Evolutionary conservation across 2,797 vertebrate genomes (phyloP).

Genomic region (Triplophysa yarkandensis): DNA sequence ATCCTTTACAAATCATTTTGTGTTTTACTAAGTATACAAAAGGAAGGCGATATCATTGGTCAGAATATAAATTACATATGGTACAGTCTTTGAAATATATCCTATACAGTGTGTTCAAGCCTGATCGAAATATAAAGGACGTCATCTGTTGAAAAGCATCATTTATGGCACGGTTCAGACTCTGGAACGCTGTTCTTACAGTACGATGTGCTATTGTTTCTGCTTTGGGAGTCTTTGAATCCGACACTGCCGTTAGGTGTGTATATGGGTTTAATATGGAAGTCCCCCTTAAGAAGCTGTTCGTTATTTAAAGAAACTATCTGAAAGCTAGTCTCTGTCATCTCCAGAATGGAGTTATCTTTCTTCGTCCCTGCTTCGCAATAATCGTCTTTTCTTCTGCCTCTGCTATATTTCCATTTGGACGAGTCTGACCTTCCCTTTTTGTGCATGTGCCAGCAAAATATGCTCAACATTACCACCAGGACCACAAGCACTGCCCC

Average conservation of each 20-base stretch:
- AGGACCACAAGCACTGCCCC: slow-evolving; percentile 89
- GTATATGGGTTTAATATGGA: slow-evolving; percentile 93
- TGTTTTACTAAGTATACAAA: slow-evolving; percentile 88
- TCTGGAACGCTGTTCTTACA: slow-evolving; percentile 89
- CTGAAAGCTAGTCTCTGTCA: slow-evolving; percentile 97
- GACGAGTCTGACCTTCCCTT: slow-evolving; percentile 85
- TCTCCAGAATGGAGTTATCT: slow-evolving; percentile 96
- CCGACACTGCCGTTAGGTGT: slow-evolving; percentile 90
- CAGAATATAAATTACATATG: slow-evolving; percentile 96
- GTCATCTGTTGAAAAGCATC: slow-evolving; percentile 68
- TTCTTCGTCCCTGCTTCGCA: slow-evolving; percentile 95
- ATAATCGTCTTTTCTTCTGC: slow-evolving; percentile 92
- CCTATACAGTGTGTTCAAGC: slow-evolving; percentile 64
- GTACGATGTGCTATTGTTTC: slow-evolving; percentile 89
- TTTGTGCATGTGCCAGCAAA: slow-evolving; percentile 94
- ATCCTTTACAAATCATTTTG: slow-evolving; percentile 88
- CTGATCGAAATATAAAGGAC: slow-evolving; percentile 66
- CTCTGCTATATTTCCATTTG: slow-evolving; percentile 94
- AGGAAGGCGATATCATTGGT: slow-evolving; percentile 86
- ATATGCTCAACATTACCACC: slow-evolving; percentile 78
- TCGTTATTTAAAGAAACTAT: slow-evolving; percentile 97
- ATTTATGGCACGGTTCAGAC: slow-evolving; percentile 87
- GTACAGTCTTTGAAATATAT: slow-evolving; percentile 70
- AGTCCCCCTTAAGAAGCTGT: slow-evolving; percentile 96
- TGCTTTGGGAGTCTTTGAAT: slow-evolving; percentile 88